Evolutionary conservation across 2,797 vertebrate species (phyloP), one percentile per base, ranked within the genome.

Genomic region (Platyrinchus mystaceus): DNA sequence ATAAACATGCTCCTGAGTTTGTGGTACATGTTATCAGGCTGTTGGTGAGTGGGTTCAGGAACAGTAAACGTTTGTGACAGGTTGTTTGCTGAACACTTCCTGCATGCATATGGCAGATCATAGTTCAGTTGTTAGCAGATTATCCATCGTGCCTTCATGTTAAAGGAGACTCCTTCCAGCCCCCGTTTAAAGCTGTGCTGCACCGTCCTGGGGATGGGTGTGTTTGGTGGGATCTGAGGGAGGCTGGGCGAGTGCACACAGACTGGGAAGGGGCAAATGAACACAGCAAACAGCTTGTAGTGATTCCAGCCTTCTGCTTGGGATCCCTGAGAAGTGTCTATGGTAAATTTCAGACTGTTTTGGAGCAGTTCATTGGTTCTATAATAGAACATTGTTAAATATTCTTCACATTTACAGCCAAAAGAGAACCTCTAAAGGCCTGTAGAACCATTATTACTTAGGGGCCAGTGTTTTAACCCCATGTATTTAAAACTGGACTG

Each of bases 21-120:
- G 66, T 56, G 67, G 66, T 71, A 2, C 53, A 5, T 77, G 77
- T 88, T 59, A 41, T 81, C 50, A 19, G 50, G 50, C 50, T 18
- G 50, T 52, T 52, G 77, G 8, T 77, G 76, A 80, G 68, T 24
- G 56, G 85, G 63, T 73, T 87, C 19, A 71, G 43, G 23, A 58
- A 58, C 89, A 84, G 59, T 95, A 90, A 97, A 74, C 19, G 0
- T 58, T 94, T 92, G 76, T 95, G 95, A 95, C 95, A 96, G 93
- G 69, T 76, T 94, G 89, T 91, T 95, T 97, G 95, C 84, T 70
- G 95, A 92, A 53, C 76, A 85, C 89, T 94, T 92, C 87, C 93
- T 92, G 91, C n/a, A 22, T 96, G 94, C 95, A 94, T 90, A 89
- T 94, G 92, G 96, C 89, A 92, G 63, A 91, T 90, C 94, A 91